Percentiles rank a stretch among this genome's conserved stretches.
Conservation (phyloP, 2,113 vertebrate species). For the Macroglossus sobrinus region DNA sequence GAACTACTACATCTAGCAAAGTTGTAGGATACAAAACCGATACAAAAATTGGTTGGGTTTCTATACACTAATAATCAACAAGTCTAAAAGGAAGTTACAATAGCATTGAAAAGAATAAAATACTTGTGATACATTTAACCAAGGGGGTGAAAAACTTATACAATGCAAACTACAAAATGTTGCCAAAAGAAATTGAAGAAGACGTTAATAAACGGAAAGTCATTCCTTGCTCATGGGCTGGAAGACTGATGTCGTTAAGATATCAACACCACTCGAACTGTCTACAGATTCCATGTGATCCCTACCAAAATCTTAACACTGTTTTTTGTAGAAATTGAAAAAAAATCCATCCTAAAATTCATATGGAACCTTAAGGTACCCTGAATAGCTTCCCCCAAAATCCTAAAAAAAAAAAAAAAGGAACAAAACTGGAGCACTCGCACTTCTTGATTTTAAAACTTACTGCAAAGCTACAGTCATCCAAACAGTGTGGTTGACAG, state of each 20-base stretch:
- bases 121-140: background rate
- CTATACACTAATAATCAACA: background rate
- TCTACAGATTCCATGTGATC: background rate
- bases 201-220: background rate
- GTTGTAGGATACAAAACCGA: background rate
- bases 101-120: background rate
- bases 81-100: background rate
- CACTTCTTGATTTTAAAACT: background rate
- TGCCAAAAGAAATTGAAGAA: background rate
- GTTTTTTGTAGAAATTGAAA: background rate
- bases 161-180: background rate
- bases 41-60: background rate
- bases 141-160: background rate
- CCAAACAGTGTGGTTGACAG: background rate
- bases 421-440: background rate
- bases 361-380: background rate
- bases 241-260: background rate
- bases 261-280: background rate
- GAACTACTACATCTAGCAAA: background rate
- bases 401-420: background rate
- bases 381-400: background rate
- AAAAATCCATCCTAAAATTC: background rate
- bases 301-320: background rate
- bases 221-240: background rate
- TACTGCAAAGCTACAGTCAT: background rate